Conservation (phyloP, 2,113 vertebrate genomes). For the Bos taurus region DNA sequence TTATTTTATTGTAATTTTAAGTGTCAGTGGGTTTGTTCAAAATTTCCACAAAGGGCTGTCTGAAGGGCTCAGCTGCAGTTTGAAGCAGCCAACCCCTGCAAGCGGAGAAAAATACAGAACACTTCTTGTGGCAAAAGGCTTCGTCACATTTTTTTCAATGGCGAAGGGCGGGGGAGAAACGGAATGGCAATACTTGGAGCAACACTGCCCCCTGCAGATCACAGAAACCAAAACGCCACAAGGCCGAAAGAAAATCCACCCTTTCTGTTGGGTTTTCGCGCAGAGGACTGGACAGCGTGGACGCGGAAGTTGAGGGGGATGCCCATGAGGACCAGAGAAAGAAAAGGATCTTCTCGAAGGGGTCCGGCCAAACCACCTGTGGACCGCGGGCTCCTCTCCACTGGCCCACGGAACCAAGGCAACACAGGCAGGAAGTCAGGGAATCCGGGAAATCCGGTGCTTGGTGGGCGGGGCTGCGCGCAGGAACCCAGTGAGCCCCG, state of each 20-base stretch:
- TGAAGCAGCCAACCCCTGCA: fast-evolving
- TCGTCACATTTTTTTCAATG: neutral
- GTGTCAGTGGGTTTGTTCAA: fast-evolving
- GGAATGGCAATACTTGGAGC: fast-evolving
- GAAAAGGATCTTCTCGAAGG: fast-evolving
- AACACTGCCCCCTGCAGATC: neutral
- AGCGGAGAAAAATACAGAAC: fast-evolving
- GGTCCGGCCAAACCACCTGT: fast-evolving
- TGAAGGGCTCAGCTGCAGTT: neutral
- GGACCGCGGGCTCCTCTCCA: neutral
- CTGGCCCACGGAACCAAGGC: neutral
- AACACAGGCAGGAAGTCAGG: neutral
- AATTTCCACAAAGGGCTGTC: neutral
- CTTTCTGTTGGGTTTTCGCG: no score
- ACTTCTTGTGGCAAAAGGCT: fast-evolving
- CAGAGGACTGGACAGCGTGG: neutral
- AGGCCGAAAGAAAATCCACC: no score
- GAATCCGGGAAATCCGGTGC: fast-evolving
- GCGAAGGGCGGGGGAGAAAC: fast-evolving
- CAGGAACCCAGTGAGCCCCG: fast-evolving
- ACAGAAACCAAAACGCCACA: fast-evolving
- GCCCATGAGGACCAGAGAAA: fast-evolving
- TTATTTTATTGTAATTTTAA: neutral
- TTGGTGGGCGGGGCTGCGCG: fast-evolving
- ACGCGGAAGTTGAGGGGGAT: neutral